phyloP scores from a whole-genome alignment of 2,797 vertebrate species.

The Xenentodon cancila region DNA sequence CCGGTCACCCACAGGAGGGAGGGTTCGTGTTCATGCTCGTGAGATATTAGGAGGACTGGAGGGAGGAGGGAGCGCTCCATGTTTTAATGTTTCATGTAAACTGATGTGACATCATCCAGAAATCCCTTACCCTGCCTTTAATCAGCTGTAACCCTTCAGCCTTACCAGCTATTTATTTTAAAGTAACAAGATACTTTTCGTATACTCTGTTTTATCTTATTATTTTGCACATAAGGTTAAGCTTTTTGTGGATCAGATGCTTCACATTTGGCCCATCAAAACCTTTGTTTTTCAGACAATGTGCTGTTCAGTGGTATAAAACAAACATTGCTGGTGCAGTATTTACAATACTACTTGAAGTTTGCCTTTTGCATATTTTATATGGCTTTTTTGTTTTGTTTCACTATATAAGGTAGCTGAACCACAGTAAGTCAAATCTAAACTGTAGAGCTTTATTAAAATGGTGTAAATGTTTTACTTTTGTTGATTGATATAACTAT shows the following conservation, averaged over 20 bases:
- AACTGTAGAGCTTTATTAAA: conserved; percentile 26
- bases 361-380: neutral
- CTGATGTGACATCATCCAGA: too few species aligned
- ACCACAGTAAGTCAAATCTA: conserved; percentile 5
- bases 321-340: neutral
- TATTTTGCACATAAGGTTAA: conserved; percentile 30
- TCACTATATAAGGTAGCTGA: neutral
- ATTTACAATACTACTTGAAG: conserved; percentile 20
- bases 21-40: too few species aligned
- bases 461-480: conserved; percentile 3
- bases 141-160: conserved; percentile 23
- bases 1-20: too few species aligned
- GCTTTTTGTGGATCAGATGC: conserved; percentile 5
- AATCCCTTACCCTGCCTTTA: conserved; percentile 1
- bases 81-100: too few species aligned
- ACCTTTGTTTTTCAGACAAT: neutral
- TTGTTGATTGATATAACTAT: conserved; percentile 2
- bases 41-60: too few species aligned
- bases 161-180: conserved; percentile 50
- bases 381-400: conserved; percentile 14
- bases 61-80: too few species aligned
- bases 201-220: conserved; percentile 17
- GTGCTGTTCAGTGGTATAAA: conserved; percentile 28
- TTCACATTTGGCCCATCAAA: conserved; percentile 20
- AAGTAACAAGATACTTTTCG: conserved; percentile 21